Evolutionary conservation across 2,113 vertebrate species (phyloP), one percentile per base, ranked within the genome.

Genomic region (Cephalopterus ornatus): DNA sequence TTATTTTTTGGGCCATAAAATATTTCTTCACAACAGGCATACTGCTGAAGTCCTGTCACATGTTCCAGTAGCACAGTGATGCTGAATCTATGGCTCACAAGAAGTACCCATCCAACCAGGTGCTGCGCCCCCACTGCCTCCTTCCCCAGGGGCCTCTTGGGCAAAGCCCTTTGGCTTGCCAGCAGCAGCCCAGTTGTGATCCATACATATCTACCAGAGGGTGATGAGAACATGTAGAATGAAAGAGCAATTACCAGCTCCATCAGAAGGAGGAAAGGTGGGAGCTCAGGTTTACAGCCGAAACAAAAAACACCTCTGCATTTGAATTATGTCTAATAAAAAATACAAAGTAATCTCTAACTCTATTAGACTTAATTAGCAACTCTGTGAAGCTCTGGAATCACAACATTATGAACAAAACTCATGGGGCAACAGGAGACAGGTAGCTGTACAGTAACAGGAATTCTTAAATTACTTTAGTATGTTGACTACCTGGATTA

Each of bases 161-260:
- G 32, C 62, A 71, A 82, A 84, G 53, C 27, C 56, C 1, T 0
- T 2, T 32, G 59, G 49, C 37, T 56, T 12, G 19, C 17, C 49
- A 44, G 19, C 26, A 68, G 59, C 79, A 79, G 67, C 35, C 68
- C 53, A 24, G 12, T 6, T 49, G 46, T 22, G 56, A 28, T 53
- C 66, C 70, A 35, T 2, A 24, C 10, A 47, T 56, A 62, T 3
- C 61, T 12, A 78, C 11, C 52, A 53, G 52, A 20, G 71, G 20
- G 8, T 23, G 37, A 59, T 49, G n/a, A 89, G 50, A 42, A 37
- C 17, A 28, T 0, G 0, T 0, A 1, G 0, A 47, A 49, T n/a
- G 47, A 42, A 85, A 67, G 22, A 79, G 19, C 37, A 89, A 37
- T 5, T 58, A 73, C 27, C 1, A 0, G 27, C 27, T 77, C 19